Base-by-base conservation (phyloP, 2,888 invertebrate species). In the Zygaena filipendulae region DNA sequence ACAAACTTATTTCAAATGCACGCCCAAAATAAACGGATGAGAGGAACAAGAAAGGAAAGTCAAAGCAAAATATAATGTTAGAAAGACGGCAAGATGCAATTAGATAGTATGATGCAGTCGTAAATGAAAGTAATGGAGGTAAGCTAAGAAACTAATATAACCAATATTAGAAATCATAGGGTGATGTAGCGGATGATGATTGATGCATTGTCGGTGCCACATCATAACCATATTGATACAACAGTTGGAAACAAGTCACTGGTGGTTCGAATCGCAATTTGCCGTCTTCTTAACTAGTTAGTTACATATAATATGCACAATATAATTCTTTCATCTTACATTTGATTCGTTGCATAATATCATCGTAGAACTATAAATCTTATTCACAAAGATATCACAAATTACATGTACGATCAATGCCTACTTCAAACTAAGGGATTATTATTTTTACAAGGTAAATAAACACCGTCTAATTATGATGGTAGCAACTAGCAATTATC, bases 51-150 rank as follows among this genome's bases (percentile, higher is more conserved):
- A 59, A 66, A 62, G 59, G 43, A 52, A 24, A 49, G 47, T 54
- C 43, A 54, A 61, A 52, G 57, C 57, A 55, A 63, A n/a, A n/a
- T n/a, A 62, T 56, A 42, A 67, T 62, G 64, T 71, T 66, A 71
- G 62, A 74, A 75, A 79, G 79, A 79, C 79, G 79, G 79, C 79
- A 79, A 77, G 72, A 72, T 77, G 79, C 75, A 66, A 69, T 68
- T 59, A 67, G 59, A 64, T 47, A 60, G 56, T 57, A 52, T 49
- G 62, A 64, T 62, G 64, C 53, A 53, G 47, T 64, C 67, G n/a
- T n/a, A n/a, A n/a, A n/a, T 67, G 55, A 74, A 71, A 77, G 61
- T 53, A 64, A 72, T 67, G 62, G 55, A 58, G 59, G 53, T 53
- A 67, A 66, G 62, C 64, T 47, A 62, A 52, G 49, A 64, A 66